Evolutionary conservation across 1,140 invertebrate species (phyloP), one percentile per base, ranked within the genome.

Genomic region (Vollenhovia emeryi): DNA sequence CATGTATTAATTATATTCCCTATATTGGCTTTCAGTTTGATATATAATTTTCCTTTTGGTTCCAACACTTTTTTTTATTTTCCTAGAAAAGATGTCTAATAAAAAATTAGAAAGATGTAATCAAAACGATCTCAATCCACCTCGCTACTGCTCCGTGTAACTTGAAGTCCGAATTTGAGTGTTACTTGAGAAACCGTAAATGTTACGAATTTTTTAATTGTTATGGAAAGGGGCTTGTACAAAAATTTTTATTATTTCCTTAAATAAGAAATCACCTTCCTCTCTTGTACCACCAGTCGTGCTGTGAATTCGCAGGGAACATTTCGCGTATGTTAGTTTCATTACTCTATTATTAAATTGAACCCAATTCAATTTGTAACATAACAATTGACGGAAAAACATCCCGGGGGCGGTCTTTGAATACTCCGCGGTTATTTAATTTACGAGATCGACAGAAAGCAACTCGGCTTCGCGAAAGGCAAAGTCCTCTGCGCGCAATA

Each of bases 371-470:
- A 36, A 50, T 50, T 52, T 68, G 13, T 68, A 66, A 66, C 18
- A 27, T 21, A 33, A 55, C 36, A 45, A 71, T 71, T 50, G 74
- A 36, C 15, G 18, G 33, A 30, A 9, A 52, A 40, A 55, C 36
- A 30, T 15, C 21, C 24, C 0, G 6, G 36, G 43, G 52, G 4
- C 1, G 7, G 6, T 43, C 64, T 71, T 40, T 18, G 30, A 30
- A 79, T 52, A 24, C 18, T 57, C 36, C 2, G n/a, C 15, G 24
- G 55, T 82, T 82, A 82, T 57, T 82, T 59, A 43, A 82, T 71
- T 73, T 18, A 52, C 40, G 13, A 40, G 24, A 71, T 73, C 66
- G 36, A 59, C 52, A 73, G 13, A 43, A 57, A 33, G 66, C 30
- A 50, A 79, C 21, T 62, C 30, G 33, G 9, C 3, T 36, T 7